Base-by-base conservation (phyloP, 2,797 vertebrate genomes). In the Lagorchestes hirsutus region DNA sequence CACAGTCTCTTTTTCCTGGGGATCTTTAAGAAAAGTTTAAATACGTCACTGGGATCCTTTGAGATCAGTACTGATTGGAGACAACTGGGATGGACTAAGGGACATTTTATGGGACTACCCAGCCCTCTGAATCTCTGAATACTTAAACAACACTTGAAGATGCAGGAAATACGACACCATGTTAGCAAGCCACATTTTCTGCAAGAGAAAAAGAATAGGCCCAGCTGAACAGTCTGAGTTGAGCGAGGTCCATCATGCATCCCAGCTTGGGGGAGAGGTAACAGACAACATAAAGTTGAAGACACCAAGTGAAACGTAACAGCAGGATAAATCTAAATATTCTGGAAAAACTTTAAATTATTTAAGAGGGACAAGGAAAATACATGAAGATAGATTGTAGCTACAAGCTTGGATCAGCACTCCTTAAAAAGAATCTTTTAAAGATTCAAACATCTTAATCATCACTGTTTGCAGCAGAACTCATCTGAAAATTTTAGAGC, bases 111-210 rank as follows among this genome's bases (percentile, higher is more conserved):
- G 54, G 40, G 31, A 92, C 95, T 96, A 59, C 55, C 54, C 54
- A 91, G 62, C 14, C 91, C 91, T 50, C 67, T 50, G 54, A 93
- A 57, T 34, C 31, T 46, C 34, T 12, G 13, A 22, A n/a, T 10
- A 31, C 29, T 91, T 95, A 34, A 55, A 94, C 6, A 55, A 54
- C 56, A 94, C 57, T 59, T 28, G 31, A 54, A 91, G 59, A 93
- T 91, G 31, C 29, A 90, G 40, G 56, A 40, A 31, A n/a, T 4
- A 55, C 50, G 58, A 92, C 90, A 91, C 50, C 87, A 95, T 92
- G 14, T 87, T 91, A 93, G 91, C 55, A 96, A 90, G 92, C 46
- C 50, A 55, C 87, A 93, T 92, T 62, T 62, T 74, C 74, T 46
- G 11, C 18, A 11, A 54, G 67, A n/a, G 56, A 46, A 34, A 46